Conservation (phyloP, 2,113 vertebrate genomes). For the Entelurus aequoreus region DNA sequence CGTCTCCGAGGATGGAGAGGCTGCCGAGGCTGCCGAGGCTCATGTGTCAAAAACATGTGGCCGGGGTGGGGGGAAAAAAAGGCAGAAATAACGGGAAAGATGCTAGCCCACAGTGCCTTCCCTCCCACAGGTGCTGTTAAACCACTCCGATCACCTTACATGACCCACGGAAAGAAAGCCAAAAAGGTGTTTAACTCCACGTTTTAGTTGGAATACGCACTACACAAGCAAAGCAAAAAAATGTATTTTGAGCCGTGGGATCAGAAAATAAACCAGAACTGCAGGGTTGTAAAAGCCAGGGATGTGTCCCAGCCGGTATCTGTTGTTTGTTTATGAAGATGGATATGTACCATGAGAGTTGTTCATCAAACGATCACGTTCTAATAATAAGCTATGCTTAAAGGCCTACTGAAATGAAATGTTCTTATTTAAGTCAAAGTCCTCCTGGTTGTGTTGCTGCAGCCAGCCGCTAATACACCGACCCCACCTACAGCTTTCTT, state of each 20-base stretch:
- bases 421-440: no score
- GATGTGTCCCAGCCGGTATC: no score
- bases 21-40: conserved; percentile 24
- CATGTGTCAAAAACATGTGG: conserved; percentile 9
- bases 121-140: conserved; percentile 8
- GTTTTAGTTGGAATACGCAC: no score
- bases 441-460: no score
- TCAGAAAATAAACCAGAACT: neutral
- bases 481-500: no score
- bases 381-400: no score
- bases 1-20: conserved; percentile 16
- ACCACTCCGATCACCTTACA: conserved; percentile 8
- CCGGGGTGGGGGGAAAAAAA: neutral
- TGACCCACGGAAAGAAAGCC: neutral
- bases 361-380: no score
- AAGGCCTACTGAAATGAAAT: no score
- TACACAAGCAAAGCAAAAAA: conserved; percentile 2
- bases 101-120: conserved; percentile 1
- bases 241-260: neutral
- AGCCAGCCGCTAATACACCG: no score
- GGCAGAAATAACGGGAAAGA: conserved; percentile 4
- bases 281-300: no score
- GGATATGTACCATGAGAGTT: no score
- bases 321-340: no score
- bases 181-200: neutral